Base-by-base conservation (phyloP, 2,797 vertebrate species). In the Pelochelys cantorii region DNA sequence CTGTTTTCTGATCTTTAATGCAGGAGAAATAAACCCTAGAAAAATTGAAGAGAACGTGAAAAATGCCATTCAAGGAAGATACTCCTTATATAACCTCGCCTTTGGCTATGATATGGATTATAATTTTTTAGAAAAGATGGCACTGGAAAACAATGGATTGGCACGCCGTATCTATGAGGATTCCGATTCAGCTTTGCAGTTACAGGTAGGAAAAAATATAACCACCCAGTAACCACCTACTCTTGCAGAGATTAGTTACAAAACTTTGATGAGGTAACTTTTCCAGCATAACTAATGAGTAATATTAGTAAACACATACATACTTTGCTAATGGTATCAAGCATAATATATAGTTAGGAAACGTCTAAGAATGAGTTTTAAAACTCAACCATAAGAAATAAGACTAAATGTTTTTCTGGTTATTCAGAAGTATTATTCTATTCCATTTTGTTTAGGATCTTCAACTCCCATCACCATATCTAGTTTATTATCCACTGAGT, bases 101-200 rank as follows among this genome's bases (percentile, higher is more conserved):
- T 99, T 99, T 95, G 99, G 99, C 80, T 97, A 98, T 79, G 98
- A 98, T 90, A 97, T 99, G 2, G 98, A 99, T 85, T 99, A 99
- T 23, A 96, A 96, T 86, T 99, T 99, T 97, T 98, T 99, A 94
- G 98, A 99, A 96, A 98, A 94, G 89, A 97, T 99, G 98, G 98
- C 99, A 0, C 95, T 99, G 96, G 98, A 99, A 84, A 99, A 99
- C 89, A 96, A 97, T 0, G 99, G 99, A 42, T 4, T 98, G 68
- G 99, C 99, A 79, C 98, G 98, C 31, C 98, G 99, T 60, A 99
- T 99, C 97, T 99, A 99, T 90, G 98, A 98, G 65, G 99, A 99
- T 92, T 99, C 99, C 0, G 99, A 99, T 60, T 98, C 99, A 79
- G 96, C 97, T 93, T 94, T 99, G 48, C 31, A 6, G 56, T 75